Evolutionary conservation across 2,888 invertebrate genomes (phyloP).

Genomic region (Pharmacophagus antenor): DNA sequence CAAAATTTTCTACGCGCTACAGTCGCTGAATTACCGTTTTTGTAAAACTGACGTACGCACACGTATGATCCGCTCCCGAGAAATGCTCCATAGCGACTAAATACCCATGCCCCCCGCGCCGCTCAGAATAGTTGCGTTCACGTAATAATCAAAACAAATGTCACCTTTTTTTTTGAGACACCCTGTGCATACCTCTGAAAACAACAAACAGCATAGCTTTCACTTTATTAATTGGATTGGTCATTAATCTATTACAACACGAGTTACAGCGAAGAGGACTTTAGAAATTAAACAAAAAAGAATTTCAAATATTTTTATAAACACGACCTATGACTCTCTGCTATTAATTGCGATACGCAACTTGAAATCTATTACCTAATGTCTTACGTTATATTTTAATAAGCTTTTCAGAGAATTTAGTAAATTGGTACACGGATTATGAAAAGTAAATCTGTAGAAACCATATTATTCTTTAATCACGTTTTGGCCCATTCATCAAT

Average conservation of each 20-base stretch:
- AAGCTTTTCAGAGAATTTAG: neutral
- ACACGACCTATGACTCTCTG: constrained; percentile 28
- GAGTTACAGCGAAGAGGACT: constrained; percentile 16
- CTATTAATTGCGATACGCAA: constrained; percentile 28
- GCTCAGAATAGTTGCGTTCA: no score
- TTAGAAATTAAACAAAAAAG: constrained; percentile 21
- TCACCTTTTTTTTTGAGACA: no score
- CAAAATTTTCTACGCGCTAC: no score
- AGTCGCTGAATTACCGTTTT: no score
- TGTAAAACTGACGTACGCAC: no score
- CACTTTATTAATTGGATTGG: constrained; percentile 18
- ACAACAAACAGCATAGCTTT: constrained; percentile 16
- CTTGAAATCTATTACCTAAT: constrained; percentile 18
- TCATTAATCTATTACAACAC: constrained; percentile 27
- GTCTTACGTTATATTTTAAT: constrained; percentile 3
- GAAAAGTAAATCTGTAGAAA: constrained; percentile 24
- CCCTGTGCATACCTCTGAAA: constrained; percentile 1
- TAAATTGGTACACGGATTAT: neutral
- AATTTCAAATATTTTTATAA: constrained; percentile 23
- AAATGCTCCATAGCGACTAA: no score
- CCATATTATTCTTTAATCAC: constrained; percentile 47
- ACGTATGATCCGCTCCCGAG: no score
- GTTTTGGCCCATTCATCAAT: constrained; percentile 64
- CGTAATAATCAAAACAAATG: no score
- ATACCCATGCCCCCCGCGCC: no score